Evolutionary conservation across 2,113 vertebrate species (phyloP).

Genomic region (Naja naja): DNA sequence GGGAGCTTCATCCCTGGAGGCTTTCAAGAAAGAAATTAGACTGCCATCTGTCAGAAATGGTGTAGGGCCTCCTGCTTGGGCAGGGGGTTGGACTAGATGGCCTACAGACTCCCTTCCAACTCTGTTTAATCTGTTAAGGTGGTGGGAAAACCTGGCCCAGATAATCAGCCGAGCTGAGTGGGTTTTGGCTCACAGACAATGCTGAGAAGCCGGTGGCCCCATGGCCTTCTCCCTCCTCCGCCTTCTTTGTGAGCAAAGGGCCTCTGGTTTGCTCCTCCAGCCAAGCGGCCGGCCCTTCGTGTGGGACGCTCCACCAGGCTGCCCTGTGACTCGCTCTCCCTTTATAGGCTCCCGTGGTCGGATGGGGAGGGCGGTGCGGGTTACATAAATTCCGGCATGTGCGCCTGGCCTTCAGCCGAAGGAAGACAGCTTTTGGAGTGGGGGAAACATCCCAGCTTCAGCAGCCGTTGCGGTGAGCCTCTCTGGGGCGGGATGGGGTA

Average conservation of each 20-base stretch:
- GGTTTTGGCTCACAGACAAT: too few species aligned
- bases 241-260: not conserved
- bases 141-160: not conserved
- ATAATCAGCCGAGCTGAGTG: not conserved
- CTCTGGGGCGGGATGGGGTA: rapidly evolving
- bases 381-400: not conserved
- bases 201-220: not conserved
- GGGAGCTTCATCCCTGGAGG: too few species aligned
- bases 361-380: not conserved
- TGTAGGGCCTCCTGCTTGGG: too few species aligned
- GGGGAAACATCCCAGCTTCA: not conserved
- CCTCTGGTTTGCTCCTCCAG: not conserved
- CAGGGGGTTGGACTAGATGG: too few species aligned
- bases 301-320: not conserved
- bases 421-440: not conserved
- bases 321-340: not conserved
- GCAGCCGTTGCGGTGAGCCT: not conserved
- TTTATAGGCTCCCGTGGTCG: not conserved
- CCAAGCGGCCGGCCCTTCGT: not conserved
- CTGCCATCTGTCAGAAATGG: too few species aligned
- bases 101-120: too few species aligned
- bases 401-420: not conserved
- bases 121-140: too few species aligned
- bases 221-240: too few species aligned
- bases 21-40: too few species aligned